phyloP scores from a whole-genome alignment of 2,113 vertebrate genomes.

The Pampusana beccarii region DNA sequence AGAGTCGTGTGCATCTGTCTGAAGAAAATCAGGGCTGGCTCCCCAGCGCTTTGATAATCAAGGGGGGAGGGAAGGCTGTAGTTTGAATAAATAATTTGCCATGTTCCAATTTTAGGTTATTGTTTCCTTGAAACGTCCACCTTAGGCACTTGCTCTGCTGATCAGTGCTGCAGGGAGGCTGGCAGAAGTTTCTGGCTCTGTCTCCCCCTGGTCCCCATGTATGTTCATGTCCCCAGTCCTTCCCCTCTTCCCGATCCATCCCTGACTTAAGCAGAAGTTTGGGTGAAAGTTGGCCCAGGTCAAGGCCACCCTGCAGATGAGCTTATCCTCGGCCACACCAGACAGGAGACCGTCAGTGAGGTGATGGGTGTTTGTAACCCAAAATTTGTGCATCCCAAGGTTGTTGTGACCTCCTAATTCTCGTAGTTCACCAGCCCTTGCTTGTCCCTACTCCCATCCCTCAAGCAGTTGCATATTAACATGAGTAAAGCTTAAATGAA shows the following conservation, averaged over 20 bases:
- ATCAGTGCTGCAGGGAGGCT: neutral
- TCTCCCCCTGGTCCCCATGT: neutral
- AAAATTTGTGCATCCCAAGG: neutral
- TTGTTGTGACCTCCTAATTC: neutral
- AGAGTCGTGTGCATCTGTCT: neutral
- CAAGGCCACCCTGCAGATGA: neutral
- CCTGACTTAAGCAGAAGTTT: neutral
- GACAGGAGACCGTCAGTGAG: fast-evolving
- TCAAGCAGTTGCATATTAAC: neutral
- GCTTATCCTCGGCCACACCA: neutral
- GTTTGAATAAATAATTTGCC: constrained; percentile 58
- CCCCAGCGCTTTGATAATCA: constrained; percentile 57
- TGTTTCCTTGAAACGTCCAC: neutral
- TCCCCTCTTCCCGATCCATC: neutral
- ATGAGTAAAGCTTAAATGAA: neutral
- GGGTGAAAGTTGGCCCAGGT: neutral
- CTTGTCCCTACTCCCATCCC: neutral
- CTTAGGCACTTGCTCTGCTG: neutral
- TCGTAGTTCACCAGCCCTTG: neutral
- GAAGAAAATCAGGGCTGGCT: constrained; percentile 46
- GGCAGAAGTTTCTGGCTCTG: neutral
- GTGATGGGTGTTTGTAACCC: neutral
- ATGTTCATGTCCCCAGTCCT: neutral
- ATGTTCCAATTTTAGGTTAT: constrained; percentile 31
- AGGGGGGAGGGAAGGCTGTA: constrained; percentile 29